Evolutionary conservation across 2,888 invertebrate species (phyloP), one percentile per base, ranked within the genome.

Genomic region (Aspidapion aeneum): DNA sequence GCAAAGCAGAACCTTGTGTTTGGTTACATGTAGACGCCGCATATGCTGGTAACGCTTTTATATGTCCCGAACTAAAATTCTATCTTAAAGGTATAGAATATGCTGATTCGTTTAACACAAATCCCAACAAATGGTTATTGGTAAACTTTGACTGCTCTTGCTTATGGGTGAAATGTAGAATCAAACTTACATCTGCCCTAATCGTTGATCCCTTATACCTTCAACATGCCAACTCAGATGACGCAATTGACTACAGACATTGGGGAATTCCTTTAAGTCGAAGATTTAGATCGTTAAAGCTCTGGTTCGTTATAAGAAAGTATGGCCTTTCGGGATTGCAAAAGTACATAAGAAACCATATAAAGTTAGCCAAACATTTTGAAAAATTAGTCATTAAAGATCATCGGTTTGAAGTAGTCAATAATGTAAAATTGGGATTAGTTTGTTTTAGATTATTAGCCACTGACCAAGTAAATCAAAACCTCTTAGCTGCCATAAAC

Each of bases 21-120:
- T 95, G 94, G 94, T 82, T 94, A 21, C 94, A 94, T 77, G 91
- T 93, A 1, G 94, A 94, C 77, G 93, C 89, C 0, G 94, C 94
- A 0, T 95, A 94, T 75, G 94, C 92, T 1, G 95, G 95, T 1
- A 91, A 88, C 72, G 88, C 91, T 0, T 89, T 95, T 74, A 91
- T 95, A 65, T 90, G 94, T 72, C 93, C 93, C 0, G 94, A 94
- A 79, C 86, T 93, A 77, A 85, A 90, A 65, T 81, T 84, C 0
- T 80, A 85, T 55, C 83, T 87, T 73, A 81, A 83, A 2, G 90
- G 89, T 0, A 81, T 89, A 21, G 86, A 93, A 80, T 87, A 89
- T 75, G 93, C 91, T 0, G 89, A 90, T 75, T 94, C 94, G 0
- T 91, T 95, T 79, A 93, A 93, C 76, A 90, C 91, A 9, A 95